These are phyloP conservation scores for Habrosyne pyritoides DNA, from an alignment of 2,888 invertebrate genomes.

Conservation along the genomic window DNA sequence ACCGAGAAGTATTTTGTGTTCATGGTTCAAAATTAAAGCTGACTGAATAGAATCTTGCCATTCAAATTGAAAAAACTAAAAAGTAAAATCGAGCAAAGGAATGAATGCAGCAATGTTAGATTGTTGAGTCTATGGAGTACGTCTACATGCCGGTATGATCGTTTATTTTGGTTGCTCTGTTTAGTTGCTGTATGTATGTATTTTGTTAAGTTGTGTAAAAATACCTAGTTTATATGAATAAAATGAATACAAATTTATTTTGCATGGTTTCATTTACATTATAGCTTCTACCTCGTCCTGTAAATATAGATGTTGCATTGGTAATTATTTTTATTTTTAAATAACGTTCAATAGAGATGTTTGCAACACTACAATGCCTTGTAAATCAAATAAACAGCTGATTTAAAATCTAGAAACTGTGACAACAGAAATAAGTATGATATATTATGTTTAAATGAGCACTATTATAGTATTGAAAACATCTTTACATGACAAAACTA, in stretches of 20 bases:
- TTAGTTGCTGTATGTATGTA: constrained; percentile 81
- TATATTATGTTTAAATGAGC: constrained; percentile 21
- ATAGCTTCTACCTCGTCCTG: constrained; percentile 42
- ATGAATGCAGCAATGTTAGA: constrained; percentile 38
- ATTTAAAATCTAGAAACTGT: constrained; percentile 11
- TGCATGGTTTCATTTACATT: constrained; percentile 70
- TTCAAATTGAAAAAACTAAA: constrained; percentile 17
- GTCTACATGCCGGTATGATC: constrained; percentile 60
- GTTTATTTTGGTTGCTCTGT: constrained; percentile 76
- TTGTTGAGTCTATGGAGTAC: constrained; percentile 17
- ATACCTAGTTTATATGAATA: constrained; percentile 80
- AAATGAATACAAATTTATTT: constrained; percentile 73
- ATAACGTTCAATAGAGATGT: not conserved
- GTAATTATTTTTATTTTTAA: not conserved
- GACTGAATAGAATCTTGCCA: constrained; percentile 49
- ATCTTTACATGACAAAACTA: constrained; percentile 6
- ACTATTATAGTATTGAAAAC: not conserved
- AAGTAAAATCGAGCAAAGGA: constrained; percentile 15
- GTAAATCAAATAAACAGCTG: not conserved
- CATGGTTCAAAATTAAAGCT: constrained; percentile 12
- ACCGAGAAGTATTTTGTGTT: constrained; percentile 1
- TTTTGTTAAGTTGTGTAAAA: constrained; percentile 84
- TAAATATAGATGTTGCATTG: constrained; percentile 49
- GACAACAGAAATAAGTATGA: constrained; percentile 10
- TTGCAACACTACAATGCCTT: not conserved